Conservation (phyloP, 2,888 invertebrate species). For the Leptarthrus brevirostris region DNA sequence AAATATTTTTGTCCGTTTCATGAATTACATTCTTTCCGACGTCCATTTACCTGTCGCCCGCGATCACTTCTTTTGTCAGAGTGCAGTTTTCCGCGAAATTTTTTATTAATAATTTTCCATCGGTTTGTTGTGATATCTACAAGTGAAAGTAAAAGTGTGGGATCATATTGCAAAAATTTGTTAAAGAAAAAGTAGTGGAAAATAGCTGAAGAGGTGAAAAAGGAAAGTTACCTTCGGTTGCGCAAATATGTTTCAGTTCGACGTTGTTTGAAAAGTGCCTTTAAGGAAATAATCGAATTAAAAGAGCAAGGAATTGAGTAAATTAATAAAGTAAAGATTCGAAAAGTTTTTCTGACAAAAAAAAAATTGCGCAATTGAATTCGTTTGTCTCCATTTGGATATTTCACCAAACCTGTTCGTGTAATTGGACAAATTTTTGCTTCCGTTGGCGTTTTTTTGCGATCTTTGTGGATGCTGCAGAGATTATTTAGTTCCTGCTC, state of each 20-base stretch:
- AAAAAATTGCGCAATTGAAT: not conserved
- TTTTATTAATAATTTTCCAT: not conserved
- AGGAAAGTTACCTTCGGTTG: constrained; percentile 25
- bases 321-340: not conserved
- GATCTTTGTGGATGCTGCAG: not conserved
- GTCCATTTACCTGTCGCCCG: too few relatives aligned
- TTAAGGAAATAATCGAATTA: not conserved
- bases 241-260: constrained; percentile 2
- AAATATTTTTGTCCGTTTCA: too few relatives aligned
- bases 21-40: too few relatives aligned
- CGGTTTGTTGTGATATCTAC: not conserved
- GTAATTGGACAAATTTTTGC: not conserved
- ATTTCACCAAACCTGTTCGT: not conserved
- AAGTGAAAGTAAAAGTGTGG: constrained; percentile 45
- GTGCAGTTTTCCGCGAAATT: too few relatives aligned
- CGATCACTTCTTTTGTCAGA: too few relatives aligned
- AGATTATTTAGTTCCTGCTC: constrained; percentile 14
- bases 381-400: not conserved
- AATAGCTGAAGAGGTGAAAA: not conserved
- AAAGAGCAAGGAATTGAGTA: too few relatives aligned
- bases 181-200: not conserved
- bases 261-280: not conserved
- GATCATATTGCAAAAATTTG: constrained; percentile 3
- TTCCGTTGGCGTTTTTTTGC: not conserved
- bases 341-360: not conserved